Conservation (phyloP, 2,113 vertebrate genomes). For the Uropsilus gracilis region DNA sequence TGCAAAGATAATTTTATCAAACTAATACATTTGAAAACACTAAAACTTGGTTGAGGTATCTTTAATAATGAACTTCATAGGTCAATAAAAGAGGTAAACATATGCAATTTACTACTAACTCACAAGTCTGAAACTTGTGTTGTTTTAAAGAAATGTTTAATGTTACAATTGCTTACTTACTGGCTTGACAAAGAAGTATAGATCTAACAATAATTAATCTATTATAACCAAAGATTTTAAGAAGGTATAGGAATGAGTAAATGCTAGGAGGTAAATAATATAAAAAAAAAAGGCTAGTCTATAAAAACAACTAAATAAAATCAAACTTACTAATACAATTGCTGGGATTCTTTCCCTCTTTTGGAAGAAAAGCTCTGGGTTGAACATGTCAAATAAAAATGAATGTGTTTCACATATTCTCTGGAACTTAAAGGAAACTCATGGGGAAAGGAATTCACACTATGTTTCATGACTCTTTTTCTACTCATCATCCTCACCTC, state of each 20-base stretch:
- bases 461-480: not conserved
- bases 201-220: not conserved
- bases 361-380: not conserved
- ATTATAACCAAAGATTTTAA: slow-evolving; percentile 8
- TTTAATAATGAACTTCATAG: not conserved
- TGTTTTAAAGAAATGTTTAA: slow-evolving; percentile 26
- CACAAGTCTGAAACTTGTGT: not conserved
- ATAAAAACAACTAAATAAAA: not conserved
- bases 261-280: not conserved
- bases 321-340: not conserved
- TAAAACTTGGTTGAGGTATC: not conserved
- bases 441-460: not conserved
- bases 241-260: not conserved
- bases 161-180: not conserved
- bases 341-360: not conserved
- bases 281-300: not conserved
- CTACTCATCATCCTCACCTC: not conserved
- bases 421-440: not conserved
- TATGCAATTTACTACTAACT: not conserved
- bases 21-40: not conserved
- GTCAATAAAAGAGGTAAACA: not conserved
- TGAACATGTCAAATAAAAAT: not conserved
- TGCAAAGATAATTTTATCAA: slow-evolving; percentile 10
- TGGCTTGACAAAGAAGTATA: not conserved
- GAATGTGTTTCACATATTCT: not conserved